A percentile compares a stretch with the other conserved stretches of the same genome.
Conservation (phyloP, 2,113 vertebrate species). For the Dolichallabes microphthalmus region DNA sequence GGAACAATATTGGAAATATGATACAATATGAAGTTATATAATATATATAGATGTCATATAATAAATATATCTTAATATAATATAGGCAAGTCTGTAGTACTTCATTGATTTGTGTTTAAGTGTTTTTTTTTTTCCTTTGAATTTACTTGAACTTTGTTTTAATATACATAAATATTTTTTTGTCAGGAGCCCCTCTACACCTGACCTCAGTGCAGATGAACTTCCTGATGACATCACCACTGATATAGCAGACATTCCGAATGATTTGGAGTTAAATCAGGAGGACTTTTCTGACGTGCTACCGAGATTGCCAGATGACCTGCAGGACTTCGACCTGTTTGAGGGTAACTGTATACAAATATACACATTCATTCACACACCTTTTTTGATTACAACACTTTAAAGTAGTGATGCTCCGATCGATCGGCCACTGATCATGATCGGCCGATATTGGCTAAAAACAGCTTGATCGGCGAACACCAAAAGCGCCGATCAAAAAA, state of each 20-base stretch:
- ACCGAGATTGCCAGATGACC: constrained; percentile 90
- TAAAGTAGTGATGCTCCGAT: too few relatives aligned
- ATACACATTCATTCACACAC: not conserved
- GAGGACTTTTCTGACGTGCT: constrained; percentile 97
- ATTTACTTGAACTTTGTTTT: not conserved
- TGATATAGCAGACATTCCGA: constrained; percentile 98
- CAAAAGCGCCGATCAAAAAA: too few relatives aligned
- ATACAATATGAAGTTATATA: too few relatives aligned
- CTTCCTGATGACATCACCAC: constrained; percentile 97
- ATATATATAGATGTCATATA: too few relatives aligned
- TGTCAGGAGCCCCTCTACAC: constrained; percentile 89
- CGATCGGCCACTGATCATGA: too few relatives aligned
- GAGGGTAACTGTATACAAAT: constrained; percentile 78
- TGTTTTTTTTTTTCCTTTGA: not conserved
- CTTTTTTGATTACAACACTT: not conserved
- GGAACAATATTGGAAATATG: not conserved
- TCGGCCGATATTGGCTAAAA: too few relatives aligned
- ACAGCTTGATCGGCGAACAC: too few relatives aligned
- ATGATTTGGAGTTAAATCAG: constrained; percentile 97
- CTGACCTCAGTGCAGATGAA: constrained; percentile 93
- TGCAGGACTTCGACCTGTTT: constrained; percentile 98
- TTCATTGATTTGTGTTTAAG: not conserved
- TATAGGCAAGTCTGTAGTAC: not conserved
- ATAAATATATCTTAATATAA: too few relatives aligned
- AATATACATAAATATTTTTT: too few relatives aligned